These are phyloP conservation scores for Allophyes oxyacanthae DNA, from an alignment of 2,888 invertebrate genomes.

Conservation along the genomic window DNA sequence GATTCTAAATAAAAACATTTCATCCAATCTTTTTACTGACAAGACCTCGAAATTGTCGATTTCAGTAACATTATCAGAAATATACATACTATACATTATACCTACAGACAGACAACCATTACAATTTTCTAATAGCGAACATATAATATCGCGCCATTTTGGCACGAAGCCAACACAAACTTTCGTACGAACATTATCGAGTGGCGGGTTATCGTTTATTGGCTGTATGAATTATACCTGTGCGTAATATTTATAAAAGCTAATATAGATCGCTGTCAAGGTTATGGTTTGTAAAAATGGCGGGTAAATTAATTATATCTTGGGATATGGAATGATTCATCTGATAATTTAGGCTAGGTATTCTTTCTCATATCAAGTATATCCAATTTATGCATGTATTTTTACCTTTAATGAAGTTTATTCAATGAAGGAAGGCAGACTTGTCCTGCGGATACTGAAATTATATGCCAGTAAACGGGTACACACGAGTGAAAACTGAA, in stretches of 20 bases:
- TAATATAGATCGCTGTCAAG: slow-evolving; percentile 47
- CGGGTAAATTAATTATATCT: slow-evolving; percentile 29
- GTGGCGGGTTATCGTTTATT: slow-evolving; percentile 54
- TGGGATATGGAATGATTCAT: slow-evolving; percentile 15
- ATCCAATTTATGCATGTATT: too few relatives aligned
- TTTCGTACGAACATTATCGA: slow-evolving; percentile 55
- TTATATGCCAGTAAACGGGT: too few relatives aligned
- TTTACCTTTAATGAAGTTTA: too few relatives aligned
- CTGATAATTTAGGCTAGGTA: not conserved
- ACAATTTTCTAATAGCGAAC: slow-evolving; percentile 34
- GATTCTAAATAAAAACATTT: not conserved
- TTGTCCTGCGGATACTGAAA: too few relatives aligned
- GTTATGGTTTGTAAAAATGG: slow-evolving; percentile 39
- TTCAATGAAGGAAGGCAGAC: too few relatives aligned
- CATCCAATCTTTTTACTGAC: slow-evolving; percentile 8
- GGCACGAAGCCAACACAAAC: slow-evolving; percentile 43
- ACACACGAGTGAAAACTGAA: too few relatives aligned
- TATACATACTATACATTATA: slow-evolving; percentile 8
- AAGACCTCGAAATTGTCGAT: slow-evolving; percentile 2
- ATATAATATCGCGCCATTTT: slow-evolving; percentile 26
- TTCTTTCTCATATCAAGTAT: too few relatives aligned
- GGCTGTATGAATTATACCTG: slow-evolving; percentile 53
- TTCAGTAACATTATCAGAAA: slow-evolving; percentile 11
- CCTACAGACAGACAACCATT: slow-evolving; percentile 20
- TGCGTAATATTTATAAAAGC: slow-evolving; percentile 48